Base-by-base conservation (phyloP, 2,113 vertebrate species). In the Hypomesus transpacificus region DNA sequence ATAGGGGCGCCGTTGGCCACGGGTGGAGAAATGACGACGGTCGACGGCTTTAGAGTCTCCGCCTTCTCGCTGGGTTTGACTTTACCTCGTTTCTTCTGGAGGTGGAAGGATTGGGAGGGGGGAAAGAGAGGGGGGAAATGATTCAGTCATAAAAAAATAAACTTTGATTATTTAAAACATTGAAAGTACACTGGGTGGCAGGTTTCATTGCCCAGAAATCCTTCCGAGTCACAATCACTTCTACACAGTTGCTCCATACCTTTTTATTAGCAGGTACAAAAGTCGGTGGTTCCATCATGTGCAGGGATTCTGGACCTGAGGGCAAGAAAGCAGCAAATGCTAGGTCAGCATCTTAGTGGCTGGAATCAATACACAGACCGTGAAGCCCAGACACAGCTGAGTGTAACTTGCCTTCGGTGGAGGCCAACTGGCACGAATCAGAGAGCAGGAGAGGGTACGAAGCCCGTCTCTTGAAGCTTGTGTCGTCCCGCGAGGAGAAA, bases 371-470 rank as follows among this genome's bases (percentile, higher is more conserved):
- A 46, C 7, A 7, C 39, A 46, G 39, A 46, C 39, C 1, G 39
- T 9, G 7, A 46, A 46, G 5, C 9, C 18, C 4, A 50, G 3
- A 50, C 11, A 21, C 31, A n/a, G 9, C 20, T 5, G 26, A 26
- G n/a, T 14, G 34, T 22, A 50, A 56, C 75, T 22, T 90, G 95
- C 97, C 95, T 94, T 95, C 93, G 87, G 91, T 84, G 64, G 89
- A 83, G 80, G 89, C 87, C 51, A 96, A 88, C 76, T 97, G 96
- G 71, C 96, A 90, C 66, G 95, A 94, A 72, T 95, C 94, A 0
- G 95, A 94, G 82, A 94, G 92, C 71, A 98, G 92, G 70, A 96
- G 92, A 0, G 96, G 96, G 79, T 94, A 95, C 46, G 96, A 97
- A 1, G 94, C 95, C 84, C 95, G 94, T 85, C 95, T 92, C 89